Percentiles rank a stretch among this genome's conserved stretches.
phyloP scores from a whole-genome alignment of 2,888 invertebrate genomes.

The Sarcophaga subvicina region DNA sequence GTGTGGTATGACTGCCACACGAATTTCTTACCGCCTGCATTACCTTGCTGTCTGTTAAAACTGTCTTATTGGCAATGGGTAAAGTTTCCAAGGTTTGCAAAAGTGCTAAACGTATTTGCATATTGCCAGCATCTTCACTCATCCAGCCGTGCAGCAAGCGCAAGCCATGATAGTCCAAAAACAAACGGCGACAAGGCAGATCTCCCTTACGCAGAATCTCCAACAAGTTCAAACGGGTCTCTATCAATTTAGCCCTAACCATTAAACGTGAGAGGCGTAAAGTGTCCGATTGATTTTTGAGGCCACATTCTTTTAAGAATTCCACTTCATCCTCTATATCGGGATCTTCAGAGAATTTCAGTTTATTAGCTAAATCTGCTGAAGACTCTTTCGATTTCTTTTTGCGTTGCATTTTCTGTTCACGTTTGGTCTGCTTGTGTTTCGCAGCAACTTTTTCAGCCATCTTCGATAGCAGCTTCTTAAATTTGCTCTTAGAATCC shows the following conservation, averaged over 20 bases:
- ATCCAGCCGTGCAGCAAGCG: slow-evolving; percentile 96
- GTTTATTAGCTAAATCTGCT: slow-evolving; percentile 57
- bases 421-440: slow-evolving; percentile 71
- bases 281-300: slow-evolving; percentile 95
- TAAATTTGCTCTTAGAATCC: slow-evolving; percentile 71
- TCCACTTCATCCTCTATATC: slow-evolving; percentile 94
- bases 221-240: slow-evolving; percentile 89
- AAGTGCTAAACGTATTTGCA: slow-evolving; percentile 85
- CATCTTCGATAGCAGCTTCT: slow-evolving; percentile 70
- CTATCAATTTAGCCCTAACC: slow-evolving; percentile 93
- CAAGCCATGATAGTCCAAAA: slow-evolving; percentile 96
- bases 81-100: slow-evolving; percentile 91
- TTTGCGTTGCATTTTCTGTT: slow-evolving; percentile 77
- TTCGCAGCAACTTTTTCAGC: slow-evolving; percentile 72
- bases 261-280: slow-evolving; percentile 94
- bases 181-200: slow-evolving; percentile 91
- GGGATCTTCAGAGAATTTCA: slow-evolving; percentile 84
- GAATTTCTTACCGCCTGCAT: slow-evolving; percentile 92
- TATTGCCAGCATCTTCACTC: slow-evolving; percentile 84
- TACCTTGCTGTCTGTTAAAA: slow-evolving; percentile 96
- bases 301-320: slow-evolving; percentile 88
- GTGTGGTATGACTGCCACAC: slow-evolving; percentile 82
- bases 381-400: slow-evolving; percentile 58
- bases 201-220: slow-evolving; percentile 91
- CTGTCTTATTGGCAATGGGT: slow-evolving; percentile 96